Percentiles rank a stretch among this genome's conserved stretches.
phyloP scores from a whole-genome alignment of 1,140 invertebrate genomes.

The Sinella curviseta region DNA sequence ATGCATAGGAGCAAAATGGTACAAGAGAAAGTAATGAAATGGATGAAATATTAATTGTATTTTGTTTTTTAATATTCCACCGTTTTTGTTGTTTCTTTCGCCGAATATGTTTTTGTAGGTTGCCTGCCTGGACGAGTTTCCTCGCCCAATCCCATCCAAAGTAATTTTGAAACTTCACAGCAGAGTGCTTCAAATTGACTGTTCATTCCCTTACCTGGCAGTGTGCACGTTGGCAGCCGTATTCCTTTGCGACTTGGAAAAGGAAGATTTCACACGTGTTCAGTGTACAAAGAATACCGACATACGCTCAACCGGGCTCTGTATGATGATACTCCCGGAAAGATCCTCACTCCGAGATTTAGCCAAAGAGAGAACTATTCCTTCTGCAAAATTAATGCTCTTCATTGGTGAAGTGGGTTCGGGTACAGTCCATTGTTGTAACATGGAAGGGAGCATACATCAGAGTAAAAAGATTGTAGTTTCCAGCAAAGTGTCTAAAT shows the following conservation, averaged over 20 bases:
- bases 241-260: conserved; percentile 47
- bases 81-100: background rate
- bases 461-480: background rate
- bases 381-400: conserved; percentile 24
- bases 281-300: conserved; percentile 4
- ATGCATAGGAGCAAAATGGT: too few relatives aligned
- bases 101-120: conserved; percentile 26
- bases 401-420: conserved; percentile 13
- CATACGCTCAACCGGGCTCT: conserved; percentile 30
- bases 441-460: conserved; percentile 11
- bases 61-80: background rate
- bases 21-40: too few relatives aligned
- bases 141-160: conserved; percentile 36
- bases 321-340: conserved; percentile 10
- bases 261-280: conserved; percentile 45
- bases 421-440: conserved; percentile 21
- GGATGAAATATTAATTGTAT: background rate
- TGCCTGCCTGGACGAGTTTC: conserved; percentile 41
- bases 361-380: background rate
- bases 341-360: background rate
- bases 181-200: conserved; percentile 43
- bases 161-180: conserved; percentile 38
- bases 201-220: conserved; percentile 44
- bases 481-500: background rate
- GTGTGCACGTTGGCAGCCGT: conserved; percentile 30